Conservation (phyloP, 2,888 invertebrate genomes). For the Diaphora mendica region DNA sequence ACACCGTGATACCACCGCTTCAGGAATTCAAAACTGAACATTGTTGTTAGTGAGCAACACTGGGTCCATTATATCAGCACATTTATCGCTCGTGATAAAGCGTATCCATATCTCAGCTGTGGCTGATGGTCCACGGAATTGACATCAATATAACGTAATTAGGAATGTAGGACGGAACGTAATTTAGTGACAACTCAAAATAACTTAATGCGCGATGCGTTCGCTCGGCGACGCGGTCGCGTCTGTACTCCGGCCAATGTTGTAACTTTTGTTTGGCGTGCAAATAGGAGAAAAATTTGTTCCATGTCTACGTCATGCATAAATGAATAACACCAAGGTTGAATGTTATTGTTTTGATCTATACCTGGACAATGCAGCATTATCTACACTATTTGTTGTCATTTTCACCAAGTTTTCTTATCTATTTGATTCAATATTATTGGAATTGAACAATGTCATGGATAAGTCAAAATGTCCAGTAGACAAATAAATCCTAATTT, state of each 20-base stretch:
- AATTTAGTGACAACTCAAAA: conserved; percentile 60
- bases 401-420: conserved; percentile 19
- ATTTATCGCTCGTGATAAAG: conserved; percentile 76
- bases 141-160: conserved; percentile 54
- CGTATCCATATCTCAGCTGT: conserved; percentile 63
- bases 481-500: neutral
- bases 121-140: conserved; percentile 49
- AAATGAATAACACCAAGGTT: conserved; percentile 79
- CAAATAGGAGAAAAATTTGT: conserved; percentile 80
- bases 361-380: conserved; percentile 60
- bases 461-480: neutral
- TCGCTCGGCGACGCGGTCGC: conserved; percentile 67
- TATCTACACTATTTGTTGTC: conserved; percentile 45
- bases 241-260: conserved; percentile 66
- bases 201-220: conserved; percentile 63
- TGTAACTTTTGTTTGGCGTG: conserved; percentile 74
- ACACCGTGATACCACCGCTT: conserved; percentile 82
- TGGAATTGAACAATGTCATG: neutral
- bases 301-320: conserved; percentile 78
- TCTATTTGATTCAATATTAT: conserved; percentile 1
- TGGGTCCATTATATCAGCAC: conserved; percentile 70
- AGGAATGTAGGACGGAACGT: conserved; percentile 55
- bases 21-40: conserved; percentile 83
- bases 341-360: conserved; percentile 71
- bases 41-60: conserved; percentile 66